Base-by-base conservation (phyloP, 2,888 invertebrate genomes). In the Melolontha melolontha region DNA sequence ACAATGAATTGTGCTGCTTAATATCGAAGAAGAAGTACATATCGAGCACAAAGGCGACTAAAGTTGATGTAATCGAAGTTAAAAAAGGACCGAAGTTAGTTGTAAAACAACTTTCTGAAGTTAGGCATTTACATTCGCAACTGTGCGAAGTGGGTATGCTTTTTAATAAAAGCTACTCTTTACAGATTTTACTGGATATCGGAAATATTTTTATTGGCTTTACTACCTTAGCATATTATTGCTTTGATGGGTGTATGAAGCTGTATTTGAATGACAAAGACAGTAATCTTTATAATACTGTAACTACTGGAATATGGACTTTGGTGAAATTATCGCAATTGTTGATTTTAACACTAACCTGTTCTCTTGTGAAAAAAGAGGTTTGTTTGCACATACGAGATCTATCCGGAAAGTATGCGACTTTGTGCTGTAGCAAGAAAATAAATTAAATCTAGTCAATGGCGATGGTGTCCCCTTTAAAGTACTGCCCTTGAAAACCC, bases 161-260 rank as follows among this genome's bases (percentile, higher is more conserved):
- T 22, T 40, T 71, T 10, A 72, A 72, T 42, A 39, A 51, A 8
- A 62, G 68, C 8, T 73, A 64, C 49, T 62, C 67, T 11, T 14
- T 69, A 16, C 73, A 71, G 64, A 57, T 69, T 5, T 64, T 73
- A 14, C 55, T 67, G 16, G 64, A 68, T 14, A 68, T 66, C 16
- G 70, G 67, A n/a, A 66, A 68, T 39, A 64, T 65, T 11, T 73
- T 73, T 17, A 67, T 73, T 11, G 70, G 64, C 39, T 70, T 73
- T 41, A 73, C 73, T 14, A 70, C 73, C 0, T 62, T 70, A 39
- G 68, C 69, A n/a, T 73, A 72, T 51, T 73, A 71, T 67, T 69
- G 70, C 27, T 64, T 73, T 27, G 73, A 72, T 41, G 70, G 70
- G 2, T 70, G 54, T 16, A 63, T 71, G 41, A 68, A 52, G 12